Conservation (phyloP, 2,113 vertebrate species). For the Laticauda colubrina region DNA sequence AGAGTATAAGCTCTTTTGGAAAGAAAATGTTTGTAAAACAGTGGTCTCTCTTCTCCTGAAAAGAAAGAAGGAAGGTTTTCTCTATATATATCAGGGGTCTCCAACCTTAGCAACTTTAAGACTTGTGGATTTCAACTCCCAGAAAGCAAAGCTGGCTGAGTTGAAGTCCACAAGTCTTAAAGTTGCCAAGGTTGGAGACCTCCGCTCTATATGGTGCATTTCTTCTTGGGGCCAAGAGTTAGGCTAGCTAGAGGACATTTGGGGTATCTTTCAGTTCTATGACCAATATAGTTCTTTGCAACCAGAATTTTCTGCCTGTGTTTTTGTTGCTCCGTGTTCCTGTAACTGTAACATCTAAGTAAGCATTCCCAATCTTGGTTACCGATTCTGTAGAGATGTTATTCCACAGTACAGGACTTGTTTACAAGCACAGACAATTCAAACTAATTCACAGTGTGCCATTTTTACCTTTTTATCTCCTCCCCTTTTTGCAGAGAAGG, state of each 20-base stretch:
- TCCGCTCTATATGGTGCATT: not conserved
- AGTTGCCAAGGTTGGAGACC: no score
- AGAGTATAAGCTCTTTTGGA: not conserved
- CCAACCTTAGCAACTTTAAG: no score
- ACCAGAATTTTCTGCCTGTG: not conserved
- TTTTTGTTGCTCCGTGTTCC: not conserved
- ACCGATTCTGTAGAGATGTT: not conserved
- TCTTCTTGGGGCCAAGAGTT: not conserved
- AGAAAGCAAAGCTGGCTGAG: no score
- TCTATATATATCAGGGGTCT: no score
- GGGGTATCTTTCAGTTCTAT: not conserved
- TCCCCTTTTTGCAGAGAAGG: conserved; percentile 70
- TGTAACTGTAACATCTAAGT: not conserved
- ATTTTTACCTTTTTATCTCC: not conserved
- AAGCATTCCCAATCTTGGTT: not conserved
- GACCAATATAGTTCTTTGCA: not conserved
- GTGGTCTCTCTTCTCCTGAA: not conserved
- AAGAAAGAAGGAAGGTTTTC: not conserved
- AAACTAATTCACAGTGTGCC: not conserved
- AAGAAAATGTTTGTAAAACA: not conserved
- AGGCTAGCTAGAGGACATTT: not conserved
- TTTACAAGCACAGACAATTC: not conserved
- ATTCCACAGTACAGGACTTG: not conserved
- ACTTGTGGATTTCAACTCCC: no score
- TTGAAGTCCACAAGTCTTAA: no score